phyloP scores from a whole-genome alignment of 2,797 vertebrate species.

The Simalia tracyae region DNA sequence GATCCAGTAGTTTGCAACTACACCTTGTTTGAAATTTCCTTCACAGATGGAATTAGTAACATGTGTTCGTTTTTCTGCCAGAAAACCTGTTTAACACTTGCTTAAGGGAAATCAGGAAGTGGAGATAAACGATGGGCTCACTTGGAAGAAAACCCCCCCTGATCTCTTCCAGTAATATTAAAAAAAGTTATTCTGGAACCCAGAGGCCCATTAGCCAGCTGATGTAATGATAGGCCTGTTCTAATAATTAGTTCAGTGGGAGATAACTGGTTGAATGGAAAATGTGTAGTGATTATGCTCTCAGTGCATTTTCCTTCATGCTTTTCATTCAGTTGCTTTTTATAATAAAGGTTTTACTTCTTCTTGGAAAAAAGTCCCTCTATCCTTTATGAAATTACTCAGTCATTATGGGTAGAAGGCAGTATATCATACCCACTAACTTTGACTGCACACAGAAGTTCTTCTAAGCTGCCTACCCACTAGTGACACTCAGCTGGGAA shows the following conservation, averaged over 20 bases:
- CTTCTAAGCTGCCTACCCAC: constrained; percentile 20
- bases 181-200: neutral
- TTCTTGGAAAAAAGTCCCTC: constrained; percentile 1
- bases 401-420: constrained; percentile 9
- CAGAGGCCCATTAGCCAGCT: neutral
- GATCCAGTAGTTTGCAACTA: neutral
- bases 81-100: neutral
- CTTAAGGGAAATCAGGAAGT: neutral
- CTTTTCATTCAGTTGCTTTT: constrained; percentile 20
- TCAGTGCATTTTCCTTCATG: neutral
- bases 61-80: neutral
- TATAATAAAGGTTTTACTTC: neutral
- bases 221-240: neutral
- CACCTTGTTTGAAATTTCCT: neutral
- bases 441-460: neutral
- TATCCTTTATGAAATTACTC: constrained; percentile 27
- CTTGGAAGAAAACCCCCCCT: neutral
- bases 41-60: neutral
- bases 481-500: constrained; percentile 57
- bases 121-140: neutral
- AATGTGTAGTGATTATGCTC: constrained; percentile 7
- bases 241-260: neutral
- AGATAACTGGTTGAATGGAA: neutral
- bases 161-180: neutral
- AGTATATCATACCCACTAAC: constrained; percentile 10